These are phyloP conservation scores for Oikopleura dioica DNA, from an alignment of 23 tunicate genomes.

Conservation along the genomic window DNA sequence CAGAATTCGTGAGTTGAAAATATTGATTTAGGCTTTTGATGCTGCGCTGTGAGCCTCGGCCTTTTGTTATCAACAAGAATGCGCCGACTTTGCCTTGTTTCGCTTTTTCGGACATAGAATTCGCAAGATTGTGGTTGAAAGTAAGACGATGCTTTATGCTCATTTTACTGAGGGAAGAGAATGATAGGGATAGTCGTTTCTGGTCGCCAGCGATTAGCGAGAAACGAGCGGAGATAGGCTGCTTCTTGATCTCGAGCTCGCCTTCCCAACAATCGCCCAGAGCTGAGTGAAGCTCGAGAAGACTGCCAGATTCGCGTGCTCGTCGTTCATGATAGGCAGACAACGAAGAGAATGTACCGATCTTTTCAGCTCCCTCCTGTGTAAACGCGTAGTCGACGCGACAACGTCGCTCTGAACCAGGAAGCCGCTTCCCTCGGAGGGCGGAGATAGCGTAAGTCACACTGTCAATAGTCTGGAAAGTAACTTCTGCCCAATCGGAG, in stretches of 20 bases:
- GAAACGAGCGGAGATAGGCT: background rate
- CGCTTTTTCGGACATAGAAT: slow-evolving; percentile 12
- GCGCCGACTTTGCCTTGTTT: slow-evolving; percentile 12
- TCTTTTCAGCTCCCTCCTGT: slow-evolving; percentile 8
- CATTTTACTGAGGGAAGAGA: background rate
- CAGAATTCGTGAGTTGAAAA: slow-evolving; percentile 10
- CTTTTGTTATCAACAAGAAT: background rate
- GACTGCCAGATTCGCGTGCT: slow-evolving; percentile 6
- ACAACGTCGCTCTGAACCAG: slow-evolving; percentile 4
- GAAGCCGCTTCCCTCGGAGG: background rate
- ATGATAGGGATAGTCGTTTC: background rate
- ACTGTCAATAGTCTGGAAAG: background rate
- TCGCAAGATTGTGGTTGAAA: background rate
- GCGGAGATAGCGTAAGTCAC: slow-evolving; percentile 3
- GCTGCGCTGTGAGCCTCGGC: background rate
- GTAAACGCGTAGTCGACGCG: slow-evolving; percentile 11
- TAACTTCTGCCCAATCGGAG: slow-evolving; percentile 4
- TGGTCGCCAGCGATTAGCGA: slow-evolving; percentile 10
- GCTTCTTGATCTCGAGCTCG: background rate
- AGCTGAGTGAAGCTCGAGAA: background rate
- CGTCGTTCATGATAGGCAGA: slow-evolving; percentile 12
- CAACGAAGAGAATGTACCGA: background rate
- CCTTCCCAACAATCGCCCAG: slow-evolving; percentile 15
- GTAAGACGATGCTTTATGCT: slow-evolving; percentile 6
- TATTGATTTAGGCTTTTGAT: background rate